A percentile compares a stretch with the other conserved stretches of the same genome.
Evolutionary conservation across 1,140 invertebrate genomes (phyloP).

Genomic region (Aphidius ervi): DNA sequence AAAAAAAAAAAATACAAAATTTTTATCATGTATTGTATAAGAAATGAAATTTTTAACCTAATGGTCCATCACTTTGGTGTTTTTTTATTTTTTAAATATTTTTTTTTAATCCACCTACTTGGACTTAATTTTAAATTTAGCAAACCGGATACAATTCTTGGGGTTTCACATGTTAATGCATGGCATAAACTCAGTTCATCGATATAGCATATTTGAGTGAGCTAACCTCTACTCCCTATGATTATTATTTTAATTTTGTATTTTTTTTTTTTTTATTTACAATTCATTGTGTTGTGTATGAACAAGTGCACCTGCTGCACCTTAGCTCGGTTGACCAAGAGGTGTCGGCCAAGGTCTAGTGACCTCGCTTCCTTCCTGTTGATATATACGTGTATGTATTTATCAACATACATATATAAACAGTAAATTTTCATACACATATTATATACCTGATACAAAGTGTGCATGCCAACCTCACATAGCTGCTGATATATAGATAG

Average conservation of each 20-base stretch:
- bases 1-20: too few species aligned
- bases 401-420: neutral
- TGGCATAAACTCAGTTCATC: neutral
- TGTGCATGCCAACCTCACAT: neutral
- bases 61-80: too few species aligned
- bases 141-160: constrained; percentile 4
- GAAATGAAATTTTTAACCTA: too few species aligned
- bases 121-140: too few species aligned
- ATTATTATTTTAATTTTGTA: constrained; percentile 7
- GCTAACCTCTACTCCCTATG: neutral
- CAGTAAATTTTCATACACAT: too few species aligned
- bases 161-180: constrained; percentile 4
- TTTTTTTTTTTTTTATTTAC: neutral
- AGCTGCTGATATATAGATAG: neutral
- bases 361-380: constrained; percentile 41
- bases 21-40: too few species aligned
- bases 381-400: constrained; percentile 2
- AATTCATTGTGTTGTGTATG: neutral
- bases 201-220: neutral
- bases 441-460: neutral
- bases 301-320: constrained; percentile 29
- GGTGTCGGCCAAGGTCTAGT: constrained; percentile 38
- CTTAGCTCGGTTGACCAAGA: constrained; percentile 19
- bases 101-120: too few species aligned
- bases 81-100: too few species aligned